phyloP scores from a whole-genome alignment of 2,113 vertebrate genomes.

The Cololabis saira region DNA sequence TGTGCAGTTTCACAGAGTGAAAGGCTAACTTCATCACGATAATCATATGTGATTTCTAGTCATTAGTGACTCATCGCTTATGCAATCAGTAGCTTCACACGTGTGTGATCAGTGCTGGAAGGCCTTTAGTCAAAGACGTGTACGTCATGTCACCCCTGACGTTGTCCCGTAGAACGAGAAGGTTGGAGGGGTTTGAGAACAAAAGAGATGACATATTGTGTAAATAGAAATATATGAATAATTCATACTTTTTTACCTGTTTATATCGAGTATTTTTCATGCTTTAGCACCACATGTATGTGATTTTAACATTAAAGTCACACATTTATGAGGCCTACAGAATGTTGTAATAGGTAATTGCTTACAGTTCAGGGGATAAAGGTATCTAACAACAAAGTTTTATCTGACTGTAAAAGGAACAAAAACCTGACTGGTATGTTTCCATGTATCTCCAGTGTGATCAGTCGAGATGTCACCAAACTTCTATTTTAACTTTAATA shows the following conservation, averaged over 20 bases:
- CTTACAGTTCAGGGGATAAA: no score
- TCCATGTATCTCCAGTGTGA: no score
- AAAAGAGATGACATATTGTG: constrained; percentile 16
- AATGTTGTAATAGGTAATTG: no score
- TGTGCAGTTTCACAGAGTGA: constrained; percentile 40
- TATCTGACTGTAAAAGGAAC: no score
- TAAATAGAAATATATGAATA: constrained; percentile 7
- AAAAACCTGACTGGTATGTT: no score
- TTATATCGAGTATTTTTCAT: background rate
- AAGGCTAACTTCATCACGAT: constrained; percentile 65
- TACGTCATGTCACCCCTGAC: constrained; percentile 31
- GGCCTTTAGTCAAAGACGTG: constrained; percentile 26
- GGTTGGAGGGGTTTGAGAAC: constrained; percentile 18
- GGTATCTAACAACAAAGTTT: no score
- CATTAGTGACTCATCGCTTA: constrained; percentile 69
- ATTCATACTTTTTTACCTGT: background rate
- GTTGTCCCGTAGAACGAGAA: constrained; percentile 20
- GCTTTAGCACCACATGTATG: background rate
- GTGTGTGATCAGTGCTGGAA: constrained; percentile 36
- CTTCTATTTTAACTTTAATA: background rate
- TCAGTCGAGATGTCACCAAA: background rate
- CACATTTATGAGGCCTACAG: no score
- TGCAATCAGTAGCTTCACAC: constrained; percentile 46
- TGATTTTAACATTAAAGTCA: background rate
- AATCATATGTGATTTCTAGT: constrained; percentile 65